Base-by-base conservation (phyloP, 2,888 invertebrate genomes). In the Amblyjoppa proteus region DNA sequence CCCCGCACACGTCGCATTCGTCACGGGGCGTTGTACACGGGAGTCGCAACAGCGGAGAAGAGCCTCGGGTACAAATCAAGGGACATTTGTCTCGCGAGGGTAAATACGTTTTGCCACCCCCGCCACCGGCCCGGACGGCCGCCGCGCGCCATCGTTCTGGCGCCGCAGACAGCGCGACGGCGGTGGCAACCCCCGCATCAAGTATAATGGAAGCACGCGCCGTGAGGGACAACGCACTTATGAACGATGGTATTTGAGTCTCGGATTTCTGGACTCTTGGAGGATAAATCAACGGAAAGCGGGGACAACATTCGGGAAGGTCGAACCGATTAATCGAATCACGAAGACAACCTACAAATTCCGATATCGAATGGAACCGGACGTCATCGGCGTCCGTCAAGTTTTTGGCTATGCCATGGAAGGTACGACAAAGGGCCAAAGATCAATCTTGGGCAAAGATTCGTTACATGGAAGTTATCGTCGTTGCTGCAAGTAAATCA, bases 21-120 rank as follows among this genome's bases (percentile, higher is more conserved):
- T 75, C 75, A 45, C 34, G 74, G 25, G 58, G n/a, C n/a, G 53
- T 53, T 53, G 53, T 53, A 20, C 28, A 31, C 25, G 25, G 58
- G 74, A 70, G 38, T 58, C 56, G 73, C 74, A 64, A 77, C 41
- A 51, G 13, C 61, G 69, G 51, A 56, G 61, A 38, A 75, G 64
- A 45, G 88, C 84, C 88, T 89, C 90, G 90, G 87, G 89, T 61
- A 90, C 91, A 91, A 93, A 93, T 93, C 93, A 92, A 92, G 91
- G 90, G 61, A 61, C 92, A 90, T 92, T 92, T 91, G 92, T 92
- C 90, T 89, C 89, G 87, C 82, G 85, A 88, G 88, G 89, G 89
- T 90, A 92, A 92, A 91, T 91, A 91, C 91, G 88, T 91, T 91
- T 92, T 89, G 90, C 90, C 89, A 79, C 84, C 82, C 81, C 85